Evolutionary conservation across 2,888 invertebrate species (phyloP).

Genomic region (Macrophya annulata): DNA sequence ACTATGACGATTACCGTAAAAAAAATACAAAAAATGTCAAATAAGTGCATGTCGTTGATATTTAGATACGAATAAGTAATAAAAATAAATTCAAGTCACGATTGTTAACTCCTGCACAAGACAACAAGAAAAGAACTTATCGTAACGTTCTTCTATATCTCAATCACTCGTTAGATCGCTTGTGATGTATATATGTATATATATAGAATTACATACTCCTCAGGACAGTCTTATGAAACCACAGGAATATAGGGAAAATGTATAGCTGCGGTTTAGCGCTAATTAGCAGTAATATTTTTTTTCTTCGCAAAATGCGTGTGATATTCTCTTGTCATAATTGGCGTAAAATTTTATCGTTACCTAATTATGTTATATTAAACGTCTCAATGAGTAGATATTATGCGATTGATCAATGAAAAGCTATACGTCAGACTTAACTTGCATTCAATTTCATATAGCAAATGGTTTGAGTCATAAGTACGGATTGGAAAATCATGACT

Average conservation of each 20-base stretch:
- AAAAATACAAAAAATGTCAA: neutral
- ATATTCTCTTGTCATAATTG: neutral
- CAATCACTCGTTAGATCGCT: neutral
- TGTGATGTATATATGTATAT: neutral
- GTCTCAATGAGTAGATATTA: neutral
- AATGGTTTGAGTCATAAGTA: neutral
- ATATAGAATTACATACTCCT: neutral
- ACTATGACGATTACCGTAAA: neutral
- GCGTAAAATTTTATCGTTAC: neutral
- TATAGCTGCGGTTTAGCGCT: neutral
- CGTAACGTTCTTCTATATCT: neutral
- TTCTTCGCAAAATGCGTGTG: neutral
- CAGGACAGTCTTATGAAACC: neutral
- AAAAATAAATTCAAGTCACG: neutral
- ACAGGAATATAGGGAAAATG: neutral
- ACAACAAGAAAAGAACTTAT: neutral
- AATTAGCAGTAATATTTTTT: neutral
- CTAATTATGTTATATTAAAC: neutral
- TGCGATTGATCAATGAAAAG: neutral
- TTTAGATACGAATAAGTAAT: neutral
- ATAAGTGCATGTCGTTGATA: neutral
- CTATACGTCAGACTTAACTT: neutral
- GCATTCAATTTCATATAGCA: neutral
- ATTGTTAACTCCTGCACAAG: neutral
- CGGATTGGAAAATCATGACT: neutral